Percentiles rank a stretch among this genome's conserved stretches.
Conservation (phyloP, 2,888 invertebrate species). For the Criorhina ranunculi region DNA sequence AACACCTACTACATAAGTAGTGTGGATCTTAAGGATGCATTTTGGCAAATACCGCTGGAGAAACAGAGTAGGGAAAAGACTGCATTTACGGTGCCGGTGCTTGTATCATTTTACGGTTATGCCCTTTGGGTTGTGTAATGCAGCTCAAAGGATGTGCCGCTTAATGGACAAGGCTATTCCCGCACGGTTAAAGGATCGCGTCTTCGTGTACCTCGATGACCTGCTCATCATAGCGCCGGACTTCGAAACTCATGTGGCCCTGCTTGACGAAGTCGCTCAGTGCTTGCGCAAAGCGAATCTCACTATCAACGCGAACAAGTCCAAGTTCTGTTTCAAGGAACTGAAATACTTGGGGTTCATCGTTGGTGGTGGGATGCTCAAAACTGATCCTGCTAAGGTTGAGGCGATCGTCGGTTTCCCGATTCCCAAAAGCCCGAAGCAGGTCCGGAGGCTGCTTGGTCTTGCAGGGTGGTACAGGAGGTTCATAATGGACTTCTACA, state of each 20-base stretch:
- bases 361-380: no score
- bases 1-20: constrained; percentile 4
- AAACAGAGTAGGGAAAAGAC: constrained; percentile 27
- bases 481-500: no score
- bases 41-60: constrained; percentile 10
- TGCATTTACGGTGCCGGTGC: constrained; percentile 43
- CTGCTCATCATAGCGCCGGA: constrained; percentile 44
- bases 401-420: no score
- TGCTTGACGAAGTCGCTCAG: constrained; percentile 46
- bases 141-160: constrained; percentile 54
- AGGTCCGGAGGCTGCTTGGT: constrained; percentile 50
- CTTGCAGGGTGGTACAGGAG: constrained; percentile 56
- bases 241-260: constrained; percentile 34
- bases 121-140: constrained; percentile 12
- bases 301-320: constrained; percentile 28
- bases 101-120: no score
- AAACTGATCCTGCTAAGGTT: no score
- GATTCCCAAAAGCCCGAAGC: constrained; percentile 10
- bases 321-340: no score
- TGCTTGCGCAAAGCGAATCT: constrained; percentile 49
- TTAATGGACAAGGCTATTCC: constrained; percentile 27
- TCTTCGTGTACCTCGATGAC: constrained; percentile 20
- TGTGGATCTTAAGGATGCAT: not conserved
- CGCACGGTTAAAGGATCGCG: constrained; percentile 41
- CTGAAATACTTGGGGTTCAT: no score